Evolutionary conservation across 2,113 vertebrate species (phyloP), one percentile per base, ranked within the genome.

Genomic region (Sturnira hondurensis): DNA sequence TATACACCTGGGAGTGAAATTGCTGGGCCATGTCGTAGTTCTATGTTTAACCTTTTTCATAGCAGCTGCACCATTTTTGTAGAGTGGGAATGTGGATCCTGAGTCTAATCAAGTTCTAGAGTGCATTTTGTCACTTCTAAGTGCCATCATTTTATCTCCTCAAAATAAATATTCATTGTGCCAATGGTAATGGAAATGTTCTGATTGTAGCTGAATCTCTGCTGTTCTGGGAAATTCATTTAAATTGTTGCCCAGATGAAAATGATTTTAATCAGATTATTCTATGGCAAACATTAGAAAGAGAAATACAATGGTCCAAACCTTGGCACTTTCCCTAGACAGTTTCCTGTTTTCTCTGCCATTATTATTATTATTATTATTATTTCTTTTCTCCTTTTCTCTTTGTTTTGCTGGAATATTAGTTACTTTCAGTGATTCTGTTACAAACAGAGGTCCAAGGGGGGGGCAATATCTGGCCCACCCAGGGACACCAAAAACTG

Each of bases 161-260:
- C 86, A 67, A 56, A 95, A 86, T 86, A n/a, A 76, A 76, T 77
- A 81, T 88, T 88, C 36, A 77, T 87, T 67, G 22, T 73, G 54
- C n/a, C 65, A 50, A 91, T 82, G 73, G 47, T 68, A 89, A 94
- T 58, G 77, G 91, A 73, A 89, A 63, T 68, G 47, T 83, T 96
- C 95, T 93, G 61, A 74, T 36, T 58, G 17, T 67, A 84, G 74
- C 65, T 13, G 56, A 76, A 56, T 94, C 52, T 73, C 63, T 76
- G 24, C 12, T 91, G 86, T 96, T 96, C 88, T 73, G 78, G 93
- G 74, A 86, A 92, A 95, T 86, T 96, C 38, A 94, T 73, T 97
- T 94, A 94, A 92, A 96, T 81, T 15, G 36, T 88, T 96, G 90
- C 73, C 56, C 93, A 76, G 71, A 77, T 89, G 83, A 91, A 96